These are phyloP conservation scores for Macaria notata DNA, from an alignment of 2,888 invertebrate genomes.

Conservation along the genomic window DNA sequence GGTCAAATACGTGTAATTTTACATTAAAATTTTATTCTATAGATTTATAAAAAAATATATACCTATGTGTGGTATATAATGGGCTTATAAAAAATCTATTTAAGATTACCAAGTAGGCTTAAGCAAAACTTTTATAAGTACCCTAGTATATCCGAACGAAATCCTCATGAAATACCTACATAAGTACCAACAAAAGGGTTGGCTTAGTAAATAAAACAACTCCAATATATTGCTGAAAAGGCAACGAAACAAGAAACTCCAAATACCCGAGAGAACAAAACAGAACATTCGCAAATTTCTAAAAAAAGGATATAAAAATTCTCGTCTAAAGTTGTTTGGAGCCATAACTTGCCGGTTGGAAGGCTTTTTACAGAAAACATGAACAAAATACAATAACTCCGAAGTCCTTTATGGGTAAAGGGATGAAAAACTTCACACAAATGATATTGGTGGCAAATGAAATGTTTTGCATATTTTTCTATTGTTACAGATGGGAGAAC, in stretches of 20 bases:
- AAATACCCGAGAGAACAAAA: constrained; percentile 55
- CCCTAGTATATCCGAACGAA: constrained; percentile 6
- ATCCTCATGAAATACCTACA: constrained; percentile 18
- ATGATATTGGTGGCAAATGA: constrained; percentile 31
- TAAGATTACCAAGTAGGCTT: too few species aligned
- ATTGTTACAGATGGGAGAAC: constrained; percentile 17
- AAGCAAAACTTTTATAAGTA: not conserved
- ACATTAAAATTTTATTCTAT: too few species aligned
- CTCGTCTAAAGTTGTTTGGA: constrained; percentile 49
- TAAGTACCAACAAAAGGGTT: constrained; percentile 29
- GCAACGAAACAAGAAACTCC: constrained; percentile 57
- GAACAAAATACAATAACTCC: constrained; percentile 53
- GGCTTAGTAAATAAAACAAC: constrained; percentile 52
- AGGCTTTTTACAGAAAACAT: constrained; percentile 57
- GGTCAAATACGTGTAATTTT: too few species aligned
- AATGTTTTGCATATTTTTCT: constrained; percentile 33
- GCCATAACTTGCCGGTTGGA: constrained; percentile 57
- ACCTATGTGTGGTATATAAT: too few species aligned
- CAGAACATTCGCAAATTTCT: constrained; percentile 58
- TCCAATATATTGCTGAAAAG: constrained; percentile 52
- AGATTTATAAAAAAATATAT: too few species aligned
- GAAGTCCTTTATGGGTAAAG: constrained; percentile 46
- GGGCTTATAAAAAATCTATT: too few species aligned
- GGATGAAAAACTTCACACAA: constrained; percentile 41
- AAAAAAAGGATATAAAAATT: constrained; percentile 58